Base-by-base conservation (phyloP, 2,797 vertebrate species). In the Acropternis orthonyx region DNA sequence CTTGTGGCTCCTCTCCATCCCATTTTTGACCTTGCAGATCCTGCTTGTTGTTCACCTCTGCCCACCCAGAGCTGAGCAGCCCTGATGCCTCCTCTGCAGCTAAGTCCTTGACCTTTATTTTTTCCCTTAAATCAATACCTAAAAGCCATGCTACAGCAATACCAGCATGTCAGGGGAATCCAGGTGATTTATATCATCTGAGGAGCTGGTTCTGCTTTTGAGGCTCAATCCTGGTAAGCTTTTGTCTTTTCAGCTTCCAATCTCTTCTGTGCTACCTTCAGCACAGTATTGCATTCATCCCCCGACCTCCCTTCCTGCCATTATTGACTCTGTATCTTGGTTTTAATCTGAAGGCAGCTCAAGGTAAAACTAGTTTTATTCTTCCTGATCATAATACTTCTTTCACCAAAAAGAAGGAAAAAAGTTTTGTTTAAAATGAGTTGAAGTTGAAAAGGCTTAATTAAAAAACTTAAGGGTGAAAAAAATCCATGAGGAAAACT, bases 81-180 rank as follows among this genome's bases (percentile, higher is more conserved):
- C 78, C 54, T 15, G n/a, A 26, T 41, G 52, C 36, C 13, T 55
- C 7, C 48, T 59, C 55, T 65, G 66, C 49, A 76, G 43, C 54
- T 87, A 67, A 94, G 80, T 83, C 43, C 24, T 75, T 76, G 67
- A 92, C 85, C 66, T 92, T 96, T 95, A 63, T 63, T 95, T 63
- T 95, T 73, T 85, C 41, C 41, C 66, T 81, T 89, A 62, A 95
- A 95, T 90, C 94, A 86, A 94, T 85, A 92, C 14, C 24, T 18
- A 67, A 76, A 93, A 92, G 49, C 49, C 21, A 4, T 26, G 36
- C 80, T 86, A 58, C 68, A 88, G 89, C 73, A 78, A 41, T 41
- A 54, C 8, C 69, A 37, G 62, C 13, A 1, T 37, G 55, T 62
- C 85, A 48, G 36, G 73, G 76, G 66, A 84, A 66, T 34, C 30